Percentiles rank a stretch among this genome's conserved stretches.
Evolutionary conservation across 2,888 invertebrate species (phyloP).

Genomic region (Cheilosia pagana): DNA sequence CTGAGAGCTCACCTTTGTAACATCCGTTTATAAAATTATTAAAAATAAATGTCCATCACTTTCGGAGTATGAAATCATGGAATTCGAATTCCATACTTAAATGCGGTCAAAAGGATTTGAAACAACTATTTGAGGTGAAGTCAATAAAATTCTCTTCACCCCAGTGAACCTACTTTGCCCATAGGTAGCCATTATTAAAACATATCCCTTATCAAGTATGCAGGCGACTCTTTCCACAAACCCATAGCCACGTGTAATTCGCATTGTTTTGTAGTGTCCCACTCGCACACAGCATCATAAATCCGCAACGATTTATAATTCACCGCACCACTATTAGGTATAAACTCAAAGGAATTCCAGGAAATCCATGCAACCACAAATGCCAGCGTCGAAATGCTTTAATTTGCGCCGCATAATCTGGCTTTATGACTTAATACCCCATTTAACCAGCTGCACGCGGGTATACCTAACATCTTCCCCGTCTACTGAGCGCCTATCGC

Average conservation of each 20-base stretch:
- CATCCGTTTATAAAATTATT: too few relatives aligned
- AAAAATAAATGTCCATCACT: too few relatives aligned
- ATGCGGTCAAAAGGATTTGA: too few relatives aligned
- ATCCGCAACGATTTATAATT: constrained; percentile 23
- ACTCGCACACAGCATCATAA: not conserved
- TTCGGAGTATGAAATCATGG: too few relatives aligned
- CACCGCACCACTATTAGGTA: not conserved
- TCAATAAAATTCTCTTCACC: too few relatives aligned
- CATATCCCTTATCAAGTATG: constrained; percentile 1
- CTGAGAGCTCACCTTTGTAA: too few relatives aligned
- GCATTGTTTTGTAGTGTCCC: not conserved
- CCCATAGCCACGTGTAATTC: not conserved
- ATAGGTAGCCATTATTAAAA: too few relatives aligned
- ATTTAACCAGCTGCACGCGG: constrained; percentile 48
- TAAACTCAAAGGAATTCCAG: constrained; percentile 39
- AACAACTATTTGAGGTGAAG: too few relatives aligned
- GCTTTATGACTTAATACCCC: constrained; percentile 65
- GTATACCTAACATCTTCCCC: not conserved
- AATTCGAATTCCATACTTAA: too few relatives aligned
- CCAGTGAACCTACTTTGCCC: too few relatives aligned
- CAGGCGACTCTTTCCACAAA: not conserved
- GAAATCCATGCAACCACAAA: constrained; percentile 50
- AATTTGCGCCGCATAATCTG: constrained; percentile 66
- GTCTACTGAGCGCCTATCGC: not conserved
- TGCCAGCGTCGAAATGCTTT: constrained; percentile 45